These are phyloP conservation scores for Drosophila grimshawi DNA, from an alignment of 1,140 invertebrate species.

Conservation along the genomic window DNA sequence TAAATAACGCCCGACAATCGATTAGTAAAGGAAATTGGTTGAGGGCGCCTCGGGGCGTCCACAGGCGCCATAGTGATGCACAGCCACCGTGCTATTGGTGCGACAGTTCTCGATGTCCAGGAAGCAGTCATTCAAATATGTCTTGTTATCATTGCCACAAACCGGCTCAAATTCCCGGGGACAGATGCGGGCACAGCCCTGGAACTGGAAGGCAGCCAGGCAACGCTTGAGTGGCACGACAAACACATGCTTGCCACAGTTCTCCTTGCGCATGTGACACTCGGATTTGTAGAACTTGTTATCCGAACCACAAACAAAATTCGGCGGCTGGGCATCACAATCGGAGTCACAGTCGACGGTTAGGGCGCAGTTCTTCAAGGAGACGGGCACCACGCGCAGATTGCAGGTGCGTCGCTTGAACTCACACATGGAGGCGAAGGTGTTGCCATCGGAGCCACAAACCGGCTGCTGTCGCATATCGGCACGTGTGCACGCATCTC, in stretches of 20 bases:
- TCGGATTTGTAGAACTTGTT: slow-evolving; percentile 96
- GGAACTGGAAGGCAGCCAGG: slow-evolving; percentile 92
- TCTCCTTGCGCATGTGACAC: slow-evolving; percentile 96
- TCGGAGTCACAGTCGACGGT: slow-evolving; percentile 92
- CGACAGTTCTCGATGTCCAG: slow-evolving; percentile 95
- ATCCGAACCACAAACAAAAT: slow-evolving; percentile 96
- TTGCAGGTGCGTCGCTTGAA: slow-evolving; percentile 93
- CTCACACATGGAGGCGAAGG: slow-evolving; percentile 95
- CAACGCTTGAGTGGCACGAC: slow-evolving; percentile 94
- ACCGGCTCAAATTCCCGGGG: slow-evolving; percentile 94
- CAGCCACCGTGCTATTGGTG: slow-evolving; percentile 86
- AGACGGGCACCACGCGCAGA: slow-evolving; percentile 91
- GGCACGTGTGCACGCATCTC: slow-evolving; percentile 89
- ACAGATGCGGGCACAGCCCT: slow-evolving; percentile 94
- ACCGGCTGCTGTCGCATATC: slow-evolving; percentile 89
- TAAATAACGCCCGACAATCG: slow-evolving; percentile 14
- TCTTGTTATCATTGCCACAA: slow-evolving; percentile 94
- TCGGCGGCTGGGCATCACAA: slow-evolving; percentile 88
- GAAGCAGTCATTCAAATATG: slow-evolving; percentile 97
- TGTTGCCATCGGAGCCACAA: slow-evolving; percentile 96
- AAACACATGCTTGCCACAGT: slow-evolving; percentile 95
- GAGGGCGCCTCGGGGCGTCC: slow-evolving; percentile 81
- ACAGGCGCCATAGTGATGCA: slow-evolving; percentile 83
- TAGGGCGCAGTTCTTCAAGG: slow-evolving; percentile 91
- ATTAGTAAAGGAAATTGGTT: slow-evolving; percentile 79